Base-by-base conservation (phyloP, 1,140 invertebrate genomes). In the Elymnias hypermnestra region DNA sequence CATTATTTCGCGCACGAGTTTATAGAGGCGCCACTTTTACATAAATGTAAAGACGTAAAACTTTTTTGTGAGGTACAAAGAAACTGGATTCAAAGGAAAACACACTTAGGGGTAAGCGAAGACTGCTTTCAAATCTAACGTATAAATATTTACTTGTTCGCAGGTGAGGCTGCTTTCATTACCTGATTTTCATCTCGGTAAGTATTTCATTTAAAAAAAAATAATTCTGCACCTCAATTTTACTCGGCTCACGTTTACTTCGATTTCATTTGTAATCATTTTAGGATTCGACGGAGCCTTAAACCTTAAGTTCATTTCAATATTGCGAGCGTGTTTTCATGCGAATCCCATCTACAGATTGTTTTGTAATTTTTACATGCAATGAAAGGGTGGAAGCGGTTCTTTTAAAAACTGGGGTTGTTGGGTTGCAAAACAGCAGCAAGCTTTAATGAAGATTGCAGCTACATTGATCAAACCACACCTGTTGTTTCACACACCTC, bases 111-210 rank as follows among this genome's bases (percentile, higher is more conserved):
- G 41, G 42, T 55, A 51, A 60, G 56, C 42, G 48, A 57, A 59
- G 56, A 56, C 40, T 52, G 38, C 49, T 57, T 68, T 53, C 59
- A 63, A 36, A 60, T 57, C 56, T 69, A 61, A 69, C 65, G 65
- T 69, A 61, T 53, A 65, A 59, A 71, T 63, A 58, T 72, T 67
- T 75, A 53, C 59, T 69, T 63, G 54, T 60, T 70, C 52, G 57
- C 68, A 72, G 66, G 66, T 74, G 56, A 56, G 59, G 39, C 36
- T 59, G 38, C 38, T 64, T 58, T 57, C 40, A 53, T 49, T 63
- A 57, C 51, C 50, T 41, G 60, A 50, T 67, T 58, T 63, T 60
- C 63, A 67, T 63, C 53, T 57, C 37, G 41, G 57, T 63, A 47
- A 66, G 63, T 59, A 58, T 41, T 37, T 22, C 22, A 23, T n/a